These are phyloP conservation scores for Argynnis bischoffii DNA, from an alignment of 2,888 invertebrate species.

Conservation along the genomic window DNA sequence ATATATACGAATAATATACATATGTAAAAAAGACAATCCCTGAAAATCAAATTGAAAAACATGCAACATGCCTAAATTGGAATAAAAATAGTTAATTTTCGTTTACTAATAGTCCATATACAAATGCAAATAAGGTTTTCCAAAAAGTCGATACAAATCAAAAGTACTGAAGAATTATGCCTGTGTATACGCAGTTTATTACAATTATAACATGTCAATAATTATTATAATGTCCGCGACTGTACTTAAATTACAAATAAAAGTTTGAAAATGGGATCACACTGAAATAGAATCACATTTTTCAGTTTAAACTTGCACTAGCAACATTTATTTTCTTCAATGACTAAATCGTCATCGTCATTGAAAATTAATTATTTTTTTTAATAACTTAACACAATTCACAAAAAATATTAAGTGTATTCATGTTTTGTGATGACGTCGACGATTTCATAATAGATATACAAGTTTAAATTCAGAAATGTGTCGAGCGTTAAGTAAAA, in stretches of 20 bases:
- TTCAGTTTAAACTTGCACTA: neutral
- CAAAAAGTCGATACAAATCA: no score
- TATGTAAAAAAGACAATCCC: neutral
- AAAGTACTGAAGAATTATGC: no score
- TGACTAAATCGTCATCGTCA: constrained; percentile 1
- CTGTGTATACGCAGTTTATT: no score
- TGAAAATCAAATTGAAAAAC: no score
- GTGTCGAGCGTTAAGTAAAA: neutral
- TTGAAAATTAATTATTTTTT: no score
- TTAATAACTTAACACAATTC: neutral
- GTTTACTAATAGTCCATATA: no score
- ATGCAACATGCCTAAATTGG: no score
- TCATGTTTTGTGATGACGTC: neutral
- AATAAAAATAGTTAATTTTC: no score
- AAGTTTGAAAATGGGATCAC: neutral
- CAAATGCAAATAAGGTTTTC: no score
- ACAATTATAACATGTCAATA: neutral
- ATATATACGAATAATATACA: no score
- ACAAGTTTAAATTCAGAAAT: neutral
- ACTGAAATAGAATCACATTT: neutral
- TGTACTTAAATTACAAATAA: constrained; percentile 16
- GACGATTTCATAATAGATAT: constrained; percentile 5
- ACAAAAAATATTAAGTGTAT: neutral
- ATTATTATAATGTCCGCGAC: neutral
- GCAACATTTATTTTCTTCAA: neutral